phyloP scores from a whole-genome alignment of 1,140 invertebrate genomes.

The Drosophila guanche region DNA sequence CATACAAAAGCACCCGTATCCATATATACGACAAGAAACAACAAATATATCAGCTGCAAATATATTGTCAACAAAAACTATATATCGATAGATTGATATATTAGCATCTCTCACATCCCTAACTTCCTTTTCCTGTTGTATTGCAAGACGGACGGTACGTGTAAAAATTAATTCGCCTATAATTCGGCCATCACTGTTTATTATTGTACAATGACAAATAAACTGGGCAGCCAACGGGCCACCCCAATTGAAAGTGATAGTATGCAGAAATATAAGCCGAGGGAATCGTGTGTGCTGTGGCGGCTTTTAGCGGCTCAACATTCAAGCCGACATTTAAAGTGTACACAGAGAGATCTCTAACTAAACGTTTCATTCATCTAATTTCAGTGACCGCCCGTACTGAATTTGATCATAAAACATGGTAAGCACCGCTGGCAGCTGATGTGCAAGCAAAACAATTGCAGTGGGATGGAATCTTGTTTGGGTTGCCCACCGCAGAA shows the following conservation, averaged over 20 bases:
- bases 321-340: constrained; percentile 7
- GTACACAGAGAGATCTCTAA: not conserved
- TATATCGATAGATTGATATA: constrained; percentile 2
- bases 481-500: not conserved
- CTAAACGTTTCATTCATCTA: constrained; percentile 22
- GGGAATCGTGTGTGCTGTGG: not conserved
- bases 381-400: constrained; percentile 48
- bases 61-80: too few relatives aligned
- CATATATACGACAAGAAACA: too few relatives aligned
- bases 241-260: not conserved
- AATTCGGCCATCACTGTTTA: constrained; percentile 29
- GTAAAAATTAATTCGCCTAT: constrained; percentile 33
- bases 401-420: constrained; percentile 78
- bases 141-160: constrained; percentile 52
- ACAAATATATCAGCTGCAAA: not conserved
- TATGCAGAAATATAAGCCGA: constrained; percentile 7
- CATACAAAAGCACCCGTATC: too few relatives aligned
- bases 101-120: too few relatives aligned
- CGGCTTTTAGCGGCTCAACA: constrained; percentile 3
- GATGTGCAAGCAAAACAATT: not conserved
- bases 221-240: not conserved
- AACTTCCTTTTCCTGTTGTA: constrained; percentile 53
- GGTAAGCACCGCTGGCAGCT: constrained; percentile 56
- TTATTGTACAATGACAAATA: constrained; percentile 1
- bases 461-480: not conserved